Evolutionary conservation across 2,113 vertebrate species (phyloP), one percentile per base, ranked within the genome.

Genomic region (Mellivora capensis): DNA sequence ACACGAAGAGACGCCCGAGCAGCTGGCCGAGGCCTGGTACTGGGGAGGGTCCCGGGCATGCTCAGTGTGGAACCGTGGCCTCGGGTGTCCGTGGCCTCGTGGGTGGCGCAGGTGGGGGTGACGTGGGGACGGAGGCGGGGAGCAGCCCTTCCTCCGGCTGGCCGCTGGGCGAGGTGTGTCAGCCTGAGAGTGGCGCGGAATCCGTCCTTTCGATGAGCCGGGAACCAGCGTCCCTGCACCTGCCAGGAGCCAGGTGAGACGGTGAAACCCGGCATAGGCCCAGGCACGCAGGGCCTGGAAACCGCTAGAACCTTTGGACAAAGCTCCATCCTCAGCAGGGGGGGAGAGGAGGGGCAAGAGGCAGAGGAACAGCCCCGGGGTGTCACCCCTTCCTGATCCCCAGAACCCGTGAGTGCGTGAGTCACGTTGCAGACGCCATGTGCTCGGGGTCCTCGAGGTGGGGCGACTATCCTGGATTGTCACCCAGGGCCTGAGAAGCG

Each of bases 111-210:
- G 4, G 29, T 1, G 11, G 54, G 31, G n/a, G n/a, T 0, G 11
- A 6, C 3, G 14, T 27, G 47, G 13, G 37, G 83, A 23, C 1
- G 0, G n/a, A 27, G 49, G 42, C 13, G 17, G 92, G 20, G 21
- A 0, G 3, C 11, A 15, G 18, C 17, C 87, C 47, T 34, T 37
- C 42, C 21, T n/a, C 49, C 3, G 52, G 15, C 39, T 2, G 2
- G 25, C 57, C 0, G 0, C 21, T 2, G 14, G 47, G 5, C 25
- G 23, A 42, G 2, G 57, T 3, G 39, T 17, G 39, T 39, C 44
- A 1, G 62, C 62, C 13, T 0, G n/a, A 18, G 34, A 29, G 59
- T 13, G 15, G 13, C 42, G 1, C 0, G 0, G 6, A 6, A 3
- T 34, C 67, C 31, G 2, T 15, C 27, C 74, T 81, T 54, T 7